These are phyloP conservation scores for Serripes groenlandicus DNA, from an alignment of 2,888 invertebrate species.

Conservation along the genomic window DNA sequence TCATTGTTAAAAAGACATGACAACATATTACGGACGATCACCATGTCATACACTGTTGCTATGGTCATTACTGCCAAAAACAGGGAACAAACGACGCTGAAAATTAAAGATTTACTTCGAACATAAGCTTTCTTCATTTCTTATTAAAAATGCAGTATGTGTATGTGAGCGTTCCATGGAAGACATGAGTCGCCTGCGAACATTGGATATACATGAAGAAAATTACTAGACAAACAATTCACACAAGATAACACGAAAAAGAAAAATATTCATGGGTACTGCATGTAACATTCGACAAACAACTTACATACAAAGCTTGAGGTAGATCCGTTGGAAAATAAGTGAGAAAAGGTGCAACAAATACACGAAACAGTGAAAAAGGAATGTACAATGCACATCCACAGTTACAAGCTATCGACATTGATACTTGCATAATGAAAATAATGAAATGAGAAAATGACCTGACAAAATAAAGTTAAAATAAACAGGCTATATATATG, in stretches of 20 bases:
- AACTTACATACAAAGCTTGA: too few species aligned
- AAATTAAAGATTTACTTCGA: constrained; percentile 2
- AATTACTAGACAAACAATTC: not conserved
- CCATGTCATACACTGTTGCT: constrained; percentile 33
- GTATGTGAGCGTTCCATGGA: not conserved
- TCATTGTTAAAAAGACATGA: not conserved
- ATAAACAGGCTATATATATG: too few species aligned
- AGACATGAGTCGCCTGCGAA: not conserved
- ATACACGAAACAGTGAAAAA: too few species aligned
- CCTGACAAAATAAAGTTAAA: too few species aligned
- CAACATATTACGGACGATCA: constrained; percentile 13
- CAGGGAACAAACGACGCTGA: constrained; percentile 23
- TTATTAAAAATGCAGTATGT: not conserved
- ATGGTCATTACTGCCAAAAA: constrained; percentile 16
- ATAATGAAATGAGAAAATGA: too few species aligned
- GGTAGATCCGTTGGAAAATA: too few species aligned
- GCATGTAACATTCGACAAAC: too few species aligned
- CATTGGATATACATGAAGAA: not conserved
- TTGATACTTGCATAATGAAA: too few species aligned
- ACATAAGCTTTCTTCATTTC: not conserved
- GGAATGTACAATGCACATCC: too few species aligned
- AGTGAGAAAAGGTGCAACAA: too few species aligned
- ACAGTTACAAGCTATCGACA: too few species aligned
- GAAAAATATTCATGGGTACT: too few species aligned
- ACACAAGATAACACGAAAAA: not conserved